These are phyloP conservation scores for Pherbina coryleti DNA, from an alignment of 2,888 invertebrate species.

Conservation along the genomic window DNA sequence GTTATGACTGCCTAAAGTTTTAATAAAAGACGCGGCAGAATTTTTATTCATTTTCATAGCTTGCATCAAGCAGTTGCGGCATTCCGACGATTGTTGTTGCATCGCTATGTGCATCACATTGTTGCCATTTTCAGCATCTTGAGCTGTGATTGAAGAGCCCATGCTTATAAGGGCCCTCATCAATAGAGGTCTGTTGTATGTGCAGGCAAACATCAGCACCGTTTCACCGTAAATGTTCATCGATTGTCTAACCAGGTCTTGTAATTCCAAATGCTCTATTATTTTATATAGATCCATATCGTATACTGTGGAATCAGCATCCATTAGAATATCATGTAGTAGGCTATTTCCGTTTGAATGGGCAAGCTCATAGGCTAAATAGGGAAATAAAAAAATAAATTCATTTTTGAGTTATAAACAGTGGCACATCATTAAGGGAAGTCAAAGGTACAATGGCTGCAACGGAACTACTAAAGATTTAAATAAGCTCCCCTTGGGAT, in stretches of 20 bases:
- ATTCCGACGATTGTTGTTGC: neutral
- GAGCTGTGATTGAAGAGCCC: neutral
- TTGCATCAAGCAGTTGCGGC: neutral
- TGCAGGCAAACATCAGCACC: conserved; percentile 8
- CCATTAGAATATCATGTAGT: too few species aligned
- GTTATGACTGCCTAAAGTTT: neutral
- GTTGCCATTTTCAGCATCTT: conserved; percentile 2
- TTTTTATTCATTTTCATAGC: neutral
- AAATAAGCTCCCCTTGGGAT: too few species aligned
- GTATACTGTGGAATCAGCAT: too few species aligned
- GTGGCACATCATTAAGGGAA: too few species aligned
- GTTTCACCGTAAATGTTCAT: conserved; percentile 5
- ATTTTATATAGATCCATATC: too few species aligned
- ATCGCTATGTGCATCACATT: neutral
- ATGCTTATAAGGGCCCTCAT: neutral
- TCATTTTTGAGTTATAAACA: too few species aligned
- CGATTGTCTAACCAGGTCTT: neutral
- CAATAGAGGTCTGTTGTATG: neutral
- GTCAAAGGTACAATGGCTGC: too few species aligned
- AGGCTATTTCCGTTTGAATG: too few species aligned
- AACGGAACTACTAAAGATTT: too few species aligned
- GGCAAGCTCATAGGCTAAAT: too few species aligned
- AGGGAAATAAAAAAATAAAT: too few species aligned
- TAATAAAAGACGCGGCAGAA: neutral
- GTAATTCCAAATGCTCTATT: neutral